Evolutionary conservation across 2,797 vertebrate genomes (phyloP), one percentile per base, ranked within the genome.

Genomic region (Bovichtus diacanthus): DNA sequence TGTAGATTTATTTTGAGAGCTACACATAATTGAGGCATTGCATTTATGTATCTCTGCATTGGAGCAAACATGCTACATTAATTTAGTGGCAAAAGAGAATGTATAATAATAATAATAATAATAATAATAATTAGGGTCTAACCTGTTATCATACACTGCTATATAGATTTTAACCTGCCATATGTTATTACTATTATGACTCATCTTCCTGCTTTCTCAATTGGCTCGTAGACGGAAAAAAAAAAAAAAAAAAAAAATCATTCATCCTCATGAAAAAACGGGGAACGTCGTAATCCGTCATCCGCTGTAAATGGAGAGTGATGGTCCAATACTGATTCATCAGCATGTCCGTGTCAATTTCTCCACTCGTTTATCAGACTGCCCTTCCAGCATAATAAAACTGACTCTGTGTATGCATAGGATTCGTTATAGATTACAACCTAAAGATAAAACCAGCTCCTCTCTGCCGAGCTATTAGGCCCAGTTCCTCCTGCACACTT

Each of bases 271-370:
- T 78, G 76, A 78, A 77, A 77, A 82, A 82, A 43, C 11, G 59
- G 50, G 34, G 56, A 72, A 60, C 87, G 83, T 83, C 29, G 86
- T 90, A 87, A 90, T 90, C 89, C 87, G 89, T 91, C 90, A 88
- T 82, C 66, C 76, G 56, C 78, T 29, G 78, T 85, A 90, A 91
- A 93, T 86, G 85, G 85, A 91, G 91, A 92, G 87, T 89, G 90
- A 92, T 90, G 83, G 83, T 87, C 87, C 91, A 88, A 87, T 86
- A 75, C 89, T 84, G 92, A 93, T 92, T 92, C 91, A 91, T 92
- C 91, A 87, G 90, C 83, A 64, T 51, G 90, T 91, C 91, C 84
- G 25, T 23, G 87, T 74, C 87, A 81, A 85, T 91, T 78, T 80
- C 76, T 74, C 11, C 70, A 0, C 76, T 79, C 91, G 82, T 93